Evolutionary conservation across 2,888 invertebrate genomes (phyloP), one percentile per base, ranked within the genome.

Genomic region (Drosophila nr. perissopoda): DNA sequence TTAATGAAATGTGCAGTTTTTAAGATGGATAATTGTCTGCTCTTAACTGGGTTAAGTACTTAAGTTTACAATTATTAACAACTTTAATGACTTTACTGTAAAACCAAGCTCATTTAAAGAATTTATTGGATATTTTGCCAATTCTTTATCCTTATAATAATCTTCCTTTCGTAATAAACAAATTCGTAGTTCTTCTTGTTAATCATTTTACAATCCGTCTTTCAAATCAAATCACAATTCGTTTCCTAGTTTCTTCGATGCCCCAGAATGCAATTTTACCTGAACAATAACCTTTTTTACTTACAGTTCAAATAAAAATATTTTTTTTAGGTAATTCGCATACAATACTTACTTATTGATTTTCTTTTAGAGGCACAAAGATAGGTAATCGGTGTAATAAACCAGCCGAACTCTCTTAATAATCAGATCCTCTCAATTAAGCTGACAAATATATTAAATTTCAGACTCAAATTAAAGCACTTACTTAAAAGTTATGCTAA

Each of bases 1-100:
- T 33, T 38, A 69, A 46, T 38, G 38, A 48, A 60, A n/a, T 49
- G 33, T 49, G 16, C 16, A n/a, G 7, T 53, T 21, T 18, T 21
- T 4, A 21, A n/a, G 29, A 16, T 29, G 27, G 21, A 46, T 31
- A 33, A 8, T n/a, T 33, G 10, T 21, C 34, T 2, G 27, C 18
- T n/a, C 5, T 34, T 34, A n/a, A 29, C 13, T 21, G 13, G 10
- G 2, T 10, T 2, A 46, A 46, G 4, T 16, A 2, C 4, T 46
- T 46, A 4, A 21, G 16, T 16, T 16, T 8, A 0, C 21, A 16
- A 21, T 16, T 21, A 1, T 8, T 16, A 46, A 4, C 16, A 16
- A 46, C 0, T 31, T 31, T 2, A 31, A 31, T 31, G 13, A 7
- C 4, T 8, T 25, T 46, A 16, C 13, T 4, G 7, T 7, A 8